These are phyloP conservation scores for Amazona guildingii DNA, from an alignment of 2,113 vertebrate genomes.

Conservation along the genomic window DNA sequence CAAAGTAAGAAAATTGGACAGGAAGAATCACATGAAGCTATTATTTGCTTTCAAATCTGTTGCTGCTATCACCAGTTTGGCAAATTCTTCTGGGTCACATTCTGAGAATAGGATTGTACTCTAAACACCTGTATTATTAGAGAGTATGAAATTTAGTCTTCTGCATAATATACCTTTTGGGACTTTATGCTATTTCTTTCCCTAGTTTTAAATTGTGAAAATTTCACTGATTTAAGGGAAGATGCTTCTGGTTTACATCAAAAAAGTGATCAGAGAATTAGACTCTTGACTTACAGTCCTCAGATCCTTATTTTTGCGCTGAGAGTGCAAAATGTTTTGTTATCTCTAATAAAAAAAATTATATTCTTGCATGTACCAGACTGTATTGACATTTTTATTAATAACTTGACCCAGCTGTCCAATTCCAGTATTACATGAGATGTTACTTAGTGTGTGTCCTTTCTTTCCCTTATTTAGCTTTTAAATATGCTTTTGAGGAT, in stretches of 20 bases:
- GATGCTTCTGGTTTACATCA: neutral
- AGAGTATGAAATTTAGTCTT: neutral
- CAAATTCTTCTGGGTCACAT: neutral
- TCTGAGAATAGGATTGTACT: neutral
- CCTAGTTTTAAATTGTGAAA: neutral
- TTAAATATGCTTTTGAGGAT: neutral
- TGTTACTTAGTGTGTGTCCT: neutral
- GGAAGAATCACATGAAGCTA: neutral
- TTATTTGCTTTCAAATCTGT: neutral
- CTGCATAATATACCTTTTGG: neutral
- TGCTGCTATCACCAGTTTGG: neutral
- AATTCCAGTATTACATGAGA: neutral
- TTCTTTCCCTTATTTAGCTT: neutral
- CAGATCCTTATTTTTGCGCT: neutral
- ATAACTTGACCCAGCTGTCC: neutral
- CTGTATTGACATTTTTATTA: neutral
- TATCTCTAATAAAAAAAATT: neutral
- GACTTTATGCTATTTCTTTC: neutral
- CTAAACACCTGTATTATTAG: neutral
- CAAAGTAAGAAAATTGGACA: neutral
- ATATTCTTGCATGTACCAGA: neutral
- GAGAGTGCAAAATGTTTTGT: neutral
- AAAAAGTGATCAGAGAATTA: neutral
- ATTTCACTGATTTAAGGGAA: neutral
- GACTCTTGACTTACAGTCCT: neutral